Evolutionary conservation across 2,797 vertebrate species (phyloP).

Genomic region (Enteromius afrohamiltoni): DNA sequence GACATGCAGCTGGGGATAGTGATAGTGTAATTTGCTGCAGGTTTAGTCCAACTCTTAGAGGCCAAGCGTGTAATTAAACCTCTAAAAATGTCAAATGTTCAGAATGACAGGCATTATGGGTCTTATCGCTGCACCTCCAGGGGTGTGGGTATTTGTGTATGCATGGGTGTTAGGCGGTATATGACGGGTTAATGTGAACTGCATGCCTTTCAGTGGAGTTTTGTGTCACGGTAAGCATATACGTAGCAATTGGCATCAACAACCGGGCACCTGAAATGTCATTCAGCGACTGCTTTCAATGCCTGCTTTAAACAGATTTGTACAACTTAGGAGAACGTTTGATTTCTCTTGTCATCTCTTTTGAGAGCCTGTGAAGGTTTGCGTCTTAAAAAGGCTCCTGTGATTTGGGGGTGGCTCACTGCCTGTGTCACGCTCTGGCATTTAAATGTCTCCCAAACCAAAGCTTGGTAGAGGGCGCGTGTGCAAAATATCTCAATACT

Average conservation of each 20-base stretch:
- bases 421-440: conserved; percentile 20
- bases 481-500: conserved; percentile 8
- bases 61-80: conserved; percentile 83
- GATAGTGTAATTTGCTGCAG: conserved; percentile 72
- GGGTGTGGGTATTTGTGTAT: conserved; percentile 55
- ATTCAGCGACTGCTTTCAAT: conserved; percentile 10
- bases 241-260: conserved; percentile 5
- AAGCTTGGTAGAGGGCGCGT: not conserved
- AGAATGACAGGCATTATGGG: conserved; percentile 68
- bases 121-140: conserved; percentile 69
- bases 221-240: conserved; percentile 26
- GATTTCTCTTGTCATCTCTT: conserved; percentile 14
- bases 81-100: conserved; percentile 75
- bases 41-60: conserved; percentile 70
- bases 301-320: conserved; percentile 36
- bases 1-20: conserved; percentile 70
- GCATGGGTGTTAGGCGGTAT: not conserved
- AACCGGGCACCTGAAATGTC: not conserved
- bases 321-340: conserved; percentile 22
- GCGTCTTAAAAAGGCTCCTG: conserved; percentile 13
- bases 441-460: conserved; percentile 29
- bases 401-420: conserved; percentile 6
- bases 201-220: not conserved
- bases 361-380: conserved; percentile 36
- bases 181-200: conserved; percentile 34